Conservation (phyloP, 2,113 vertebrate genomes). For the Gavia stellata region DNA sequence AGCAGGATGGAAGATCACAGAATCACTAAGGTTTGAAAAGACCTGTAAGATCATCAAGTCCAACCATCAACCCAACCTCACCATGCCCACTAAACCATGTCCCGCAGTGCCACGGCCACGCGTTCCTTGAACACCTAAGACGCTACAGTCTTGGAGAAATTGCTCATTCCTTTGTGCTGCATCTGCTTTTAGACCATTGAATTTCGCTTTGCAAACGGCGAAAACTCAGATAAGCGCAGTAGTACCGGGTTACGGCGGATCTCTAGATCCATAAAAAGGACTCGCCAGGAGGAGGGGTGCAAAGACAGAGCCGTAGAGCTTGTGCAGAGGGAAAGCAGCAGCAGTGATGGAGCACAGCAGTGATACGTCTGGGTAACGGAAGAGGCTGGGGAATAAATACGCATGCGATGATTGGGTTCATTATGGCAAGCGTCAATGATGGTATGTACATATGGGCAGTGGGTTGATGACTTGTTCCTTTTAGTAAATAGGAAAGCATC, state of each 20-base stretch:
- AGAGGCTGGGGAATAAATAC: not conserved
- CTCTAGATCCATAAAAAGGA: not conserved
- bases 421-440: not conserved
- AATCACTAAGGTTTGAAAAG: too few species aligned
- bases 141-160: not conserved
- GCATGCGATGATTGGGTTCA: not conserved
- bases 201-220: not conserved
- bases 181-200: not conserved
- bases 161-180: not conserved
- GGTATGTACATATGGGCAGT: not conserved
- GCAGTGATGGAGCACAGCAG: not conserved
- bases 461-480: not conserved
- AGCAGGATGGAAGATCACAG: not conserved
- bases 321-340: not conserved
- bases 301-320: not conserved
- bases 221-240: not conserved
- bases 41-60: too few species aligned
- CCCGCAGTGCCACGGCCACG: too few species aligned
- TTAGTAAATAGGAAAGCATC: not conserved
- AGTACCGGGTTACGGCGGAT: not conserved
- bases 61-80: too few species aligned
- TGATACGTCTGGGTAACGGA: rapidly evolving
- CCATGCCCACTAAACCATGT: too few species aligned
- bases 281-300: not conserved
- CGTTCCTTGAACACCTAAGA: too few species aligned